Percentiles rank a stretch among this genome's conserved stretches.
These are phyloP conservation scores for Antechinus stuartii DNA, from an alignment of 2,113 vertebrate species.

Conservation along the genomic window DNA sequence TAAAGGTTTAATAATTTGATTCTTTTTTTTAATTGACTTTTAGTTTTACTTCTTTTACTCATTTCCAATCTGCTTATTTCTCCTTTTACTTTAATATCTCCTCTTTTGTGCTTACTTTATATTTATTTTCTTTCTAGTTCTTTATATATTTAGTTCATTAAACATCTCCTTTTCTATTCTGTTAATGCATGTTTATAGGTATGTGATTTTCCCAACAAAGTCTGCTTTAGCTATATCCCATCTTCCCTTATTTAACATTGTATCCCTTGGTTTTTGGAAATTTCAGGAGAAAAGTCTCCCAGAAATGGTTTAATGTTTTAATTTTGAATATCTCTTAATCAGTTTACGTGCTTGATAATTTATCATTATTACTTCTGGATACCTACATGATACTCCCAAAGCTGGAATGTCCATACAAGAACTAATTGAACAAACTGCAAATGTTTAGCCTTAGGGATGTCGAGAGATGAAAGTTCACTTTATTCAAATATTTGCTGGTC, in stretches of 20 bases:
- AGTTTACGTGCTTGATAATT: neutral
- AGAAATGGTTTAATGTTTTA: neutral
- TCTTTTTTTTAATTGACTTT: neutral
- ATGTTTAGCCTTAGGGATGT: neutral
- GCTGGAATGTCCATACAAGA: neutral
- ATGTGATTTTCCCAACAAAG: neutral
- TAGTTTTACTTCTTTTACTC: neutral
- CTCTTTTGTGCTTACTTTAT: neutral
- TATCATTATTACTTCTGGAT: neutral
- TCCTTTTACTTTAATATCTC: neutral
- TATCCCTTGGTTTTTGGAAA: neutral
- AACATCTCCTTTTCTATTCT: neutral
- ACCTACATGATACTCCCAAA: neutral
- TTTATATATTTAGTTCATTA: neutral
- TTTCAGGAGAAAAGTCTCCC: neutral
- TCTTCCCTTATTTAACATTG: neutral
- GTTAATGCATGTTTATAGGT: neutral
- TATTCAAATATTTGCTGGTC: neutral
- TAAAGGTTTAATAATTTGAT: neutral
- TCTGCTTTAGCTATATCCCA: neutral
- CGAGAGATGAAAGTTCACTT: neutral
- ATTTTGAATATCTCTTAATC: neutral
- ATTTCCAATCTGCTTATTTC: neutral
- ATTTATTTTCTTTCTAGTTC: neutral
- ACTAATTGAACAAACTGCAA: neutral